These are phyloP conservation scores for Hydropsyche betteni DNA, from an alignment of 2,888 invertebrate species.

Conservation along the genomic window DNA sequence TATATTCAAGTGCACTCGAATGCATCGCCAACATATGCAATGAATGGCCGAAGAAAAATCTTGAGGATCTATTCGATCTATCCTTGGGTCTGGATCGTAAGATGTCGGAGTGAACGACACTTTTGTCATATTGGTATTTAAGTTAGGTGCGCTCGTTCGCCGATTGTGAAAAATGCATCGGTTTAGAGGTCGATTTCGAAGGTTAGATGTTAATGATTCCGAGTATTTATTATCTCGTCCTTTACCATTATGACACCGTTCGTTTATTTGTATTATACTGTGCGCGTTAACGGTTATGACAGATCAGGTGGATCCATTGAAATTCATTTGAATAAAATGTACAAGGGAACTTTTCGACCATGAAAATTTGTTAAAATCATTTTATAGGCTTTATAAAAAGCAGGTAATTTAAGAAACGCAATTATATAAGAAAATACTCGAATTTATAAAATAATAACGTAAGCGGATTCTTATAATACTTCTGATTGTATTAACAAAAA, in stretches of 20 bases:
- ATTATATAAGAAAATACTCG: too few species aligned
- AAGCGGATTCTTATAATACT: too few species aligned
- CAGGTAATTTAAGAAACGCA: too few species aligned
- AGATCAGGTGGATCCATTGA: too few species aligned
- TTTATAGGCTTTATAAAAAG: too few species aligned
- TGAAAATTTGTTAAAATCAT: too few species aligned
- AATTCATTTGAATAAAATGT: too few species aligned
- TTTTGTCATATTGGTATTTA: background rate
- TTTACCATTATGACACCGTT: background rate
- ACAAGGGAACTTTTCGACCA: too few species aligned
- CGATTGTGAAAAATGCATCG: background rate
- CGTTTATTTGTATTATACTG: background rate
- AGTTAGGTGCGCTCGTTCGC: background rate
- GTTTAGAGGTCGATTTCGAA: constrained; percentile 12
- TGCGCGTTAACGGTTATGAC: too few species aligned
- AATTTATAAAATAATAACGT: too few species aligned
- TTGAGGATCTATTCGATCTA: background rate
- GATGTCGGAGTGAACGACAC: background rate
- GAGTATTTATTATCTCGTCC: constrained; percentile 12
- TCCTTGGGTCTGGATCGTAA: background rate
- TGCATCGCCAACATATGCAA: background rate
- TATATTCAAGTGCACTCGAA: constrained; percentile 20
- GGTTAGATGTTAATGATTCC: constrained; percentile 1
- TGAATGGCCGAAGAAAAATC: background rate
- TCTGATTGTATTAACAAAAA: too few species aligned